Evolutionary conservation across 1,140 invertebrate genomes (phyloP).

Genomic region (Drosophila kikkawai): DNA sequence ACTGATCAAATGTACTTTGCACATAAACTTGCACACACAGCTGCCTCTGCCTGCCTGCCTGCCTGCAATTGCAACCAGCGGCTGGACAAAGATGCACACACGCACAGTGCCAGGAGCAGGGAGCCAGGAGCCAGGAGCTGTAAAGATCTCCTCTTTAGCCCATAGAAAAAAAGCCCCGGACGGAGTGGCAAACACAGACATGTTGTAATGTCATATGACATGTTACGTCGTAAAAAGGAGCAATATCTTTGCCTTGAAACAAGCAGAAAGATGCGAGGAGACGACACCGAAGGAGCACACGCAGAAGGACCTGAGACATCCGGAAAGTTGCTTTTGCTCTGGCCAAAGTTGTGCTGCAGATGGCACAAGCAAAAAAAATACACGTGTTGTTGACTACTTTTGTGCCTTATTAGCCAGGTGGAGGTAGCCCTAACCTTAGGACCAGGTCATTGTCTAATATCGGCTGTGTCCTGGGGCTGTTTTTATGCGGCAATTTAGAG

Average conservation of each 20-base stretch:
- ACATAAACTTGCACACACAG: conserved; percentile 80
- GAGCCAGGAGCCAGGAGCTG: neutral
- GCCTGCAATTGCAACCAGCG: conserved; percentile 52
- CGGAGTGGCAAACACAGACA: conserved; percentile 62
- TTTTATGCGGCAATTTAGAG: conserved; percentile 1
- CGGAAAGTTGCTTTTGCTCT: conserved; percentile 54
- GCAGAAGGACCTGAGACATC: conserved; percentile 49
- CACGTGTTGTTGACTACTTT: conserved; percentile 67
- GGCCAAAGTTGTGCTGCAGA: conserved; percentile 15
- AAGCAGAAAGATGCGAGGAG: conserved; percentile 60
- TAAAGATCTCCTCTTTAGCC: neutral
- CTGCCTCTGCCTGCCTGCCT: conserved; percentile 56
- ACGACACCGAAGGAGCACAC: conserved; percentile 23
- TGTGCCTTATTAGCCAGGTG: conserved; percentile 63
- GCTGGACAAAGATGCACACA: conserved; percentile 68
- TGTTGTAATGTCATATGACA: conserved; percentile 82
- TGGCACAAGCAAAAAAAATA: conserved; percentile 6
- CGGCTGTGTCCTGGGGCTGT: neutral
- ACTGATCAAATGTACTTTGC: conserved; percentile 84
- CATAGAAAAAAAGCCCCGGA: conserved; percentile 14
- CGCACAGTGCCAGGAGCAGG: conserved; percentile 10
- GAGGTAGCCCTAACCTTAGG: conserved; percentile 7
- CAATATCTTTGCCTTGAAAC: conserved; percentile 81
- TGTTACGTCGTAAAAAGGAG: conserved; percentile 81
- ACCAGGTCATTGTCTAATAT: conserved; percentile 8